Evolutionary conservation across 2,113 vertebrate species (phyloP), one percentile per base, ranked within the genome.

Genomic region (Eurystomus gularis): DNA sequence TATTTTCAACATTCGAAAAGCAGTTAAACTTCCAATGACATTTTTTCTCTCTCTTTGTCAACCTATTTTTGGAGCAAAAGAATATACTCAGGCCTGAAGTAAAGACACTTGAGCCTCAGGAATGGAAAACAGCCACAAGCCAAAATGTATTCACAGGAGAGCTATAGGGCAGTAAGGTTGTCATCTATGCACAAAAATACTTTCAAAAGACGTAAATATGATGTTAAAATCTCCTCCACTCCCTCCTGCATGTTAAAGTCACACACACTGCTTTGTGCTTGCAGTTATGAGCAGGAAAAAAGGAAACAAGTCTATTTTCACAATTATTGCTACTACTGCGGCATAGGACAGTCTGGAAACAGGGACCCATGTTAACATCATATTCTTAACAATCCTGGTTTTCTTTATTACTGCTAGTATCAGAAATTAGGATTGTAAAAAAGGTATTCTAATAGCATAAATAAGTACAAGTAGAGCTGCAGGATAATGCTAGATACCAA

Each of bases 11-110:
- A 65, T 91, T 25, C 37, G 15, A 95, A 97, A 97, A 95, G 87
- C 86, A 97, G 95, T 95, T 96, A 82, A 94, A 96, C 77, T 96
- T 94, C 82, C 90, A 88, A 87, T 46, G 96, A 93, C 92, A 96
- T 96, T 94, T 91, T 19, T 7, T 7, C 82, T 29, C 52, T 72
- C 62, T 79, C 81, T 78, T 92, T 65, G 86, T 68, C 82, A 90
- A 66, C 72, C 93, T 97, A 93, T 96, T 97, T 97, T 97, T 86
- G 82, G 82, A 97, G 76, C 61, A 90, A 96, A 96, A 95, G 92
- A 94, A 96, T 49, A 84, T 95, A 88, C 93, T 94, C 57, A 58
- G 92, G 79, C 86, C 85, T 93, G 69, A 94, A 96, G 89, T 78
- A 90, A 94, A 92, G 86, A 93, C 79, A 80, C 75, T 94, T 85